Conservation (phyloP, 2,797 vertebrate species). For the Synaphobranchus kaupii region DNA sequence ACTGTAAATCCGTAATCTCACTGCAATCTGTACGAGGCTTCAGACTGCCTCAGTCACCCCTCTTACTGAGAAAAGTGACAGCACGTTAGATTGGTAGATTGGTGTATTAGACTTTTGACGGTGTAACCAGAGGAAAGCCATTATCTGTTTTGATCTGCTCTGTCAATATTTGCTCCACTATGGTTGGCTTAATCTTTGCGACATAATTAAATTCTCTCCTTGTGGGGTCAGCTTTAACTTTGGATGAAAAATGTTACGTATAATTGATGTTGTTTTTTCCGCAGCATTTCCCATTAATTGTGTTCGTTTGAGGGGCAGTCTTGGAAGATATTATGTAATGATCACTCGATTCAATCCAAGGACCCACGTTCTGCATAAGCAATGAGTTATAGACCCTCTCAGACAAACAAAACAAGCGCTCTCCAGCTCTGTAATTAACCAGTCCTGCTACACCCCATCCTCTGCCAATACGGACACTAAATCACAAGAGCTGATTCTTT, state of each 20-base stretch:
- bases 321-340: not conserved
- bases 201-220: constrained; percentile 15
- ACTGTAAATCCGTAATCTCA: not conserved
- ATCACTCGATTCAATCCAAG: not conserved
- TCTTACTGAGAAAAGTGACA: constrained; percentile 1
- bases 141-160: constrained; percentile 10
- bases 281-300: not conserved
- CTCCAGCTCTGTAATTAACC: not conserved
- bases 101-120: not conserved
- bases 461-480: not conserved
- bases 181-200: not conserved
- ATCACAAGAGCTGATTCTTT: not conserved
- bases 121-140: not conserved
- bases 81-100: constrained; percentile 2
- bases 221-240: constrained; percentile 3
- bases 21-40: not conserved
- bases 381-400: not conserved
- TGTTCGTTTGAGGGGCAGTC: not conserved
- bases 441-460: not conserved
- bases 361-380: not conserved
- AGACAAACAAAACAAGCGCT: not conserved
- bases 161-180: constrained; percentile 6
- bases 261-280: not conserved
- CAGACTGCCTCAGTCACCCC: not conserved
- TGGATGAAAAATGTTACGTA: not conserved